Base-by-base conservation (phyloP, 2,113 vertebrate species). In the Speoplatyrhinus poulsoni region DNA sequence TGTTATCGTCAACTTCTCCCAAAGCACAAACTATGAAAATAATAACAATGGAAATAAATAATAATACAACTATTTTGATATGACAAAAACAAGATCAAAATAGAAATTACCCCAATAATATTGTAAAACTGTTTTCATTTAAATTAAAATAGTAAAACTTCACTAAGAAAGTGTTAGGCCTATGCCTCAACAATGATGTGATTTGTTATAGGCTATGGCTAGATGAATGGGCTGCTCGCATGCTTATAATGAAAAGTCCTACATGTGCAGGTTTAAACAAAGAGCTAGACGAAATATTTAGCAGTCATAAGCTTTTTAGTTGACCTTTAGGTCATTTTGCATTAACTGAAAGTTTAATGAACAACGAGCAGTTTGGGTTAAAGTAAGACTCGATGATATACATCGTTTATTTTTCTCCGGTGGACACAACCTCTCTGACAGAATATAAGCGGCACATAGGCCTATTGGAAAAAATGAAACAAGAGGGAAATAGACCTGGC, bases 261-360 rank as follows among this genome's bases (percentile, higher is more conserved):
- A 78, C 88, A 90, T 81, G 72, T 88, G 91, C 90, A 95, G 88
- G 92, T 92, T 91, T 90, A 87, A 88, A 93, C 93, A 96, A 96
- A 95, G 92, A 86, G 84, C 73, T 33, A 88, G 91, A 87, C 88
- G 90, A 93, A 90, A 95, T 93, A 94, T 95, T 92, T 93, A 92
- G 90, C 92, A 94, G 90, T 91, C 95, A 94, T 98, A 98, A 98
- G 95, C 96, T 94, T 96, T 96, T 95, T 94, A 87, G 90, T 88
- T 98, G 98, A 99, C 98, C 98, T 96, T 93, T 94, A 93, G 94
- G 96, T 97, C 85, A 76, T 68, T 83, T 81, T 77, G 94, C 94
- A 93, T 95, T 96, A 96, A 96, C 95, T 93, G 95, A 95, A 94
- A 96, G 91, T 96, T 98, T 99, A 99, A 98, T 98, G 96, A 99